A percentile compares a stretch with the other conserved stretches of the same genome.
Evolutionary conservation across 2,888 invertebrate genomes (phyloP).

Genomic region (Leuctra nigra): DNA sequence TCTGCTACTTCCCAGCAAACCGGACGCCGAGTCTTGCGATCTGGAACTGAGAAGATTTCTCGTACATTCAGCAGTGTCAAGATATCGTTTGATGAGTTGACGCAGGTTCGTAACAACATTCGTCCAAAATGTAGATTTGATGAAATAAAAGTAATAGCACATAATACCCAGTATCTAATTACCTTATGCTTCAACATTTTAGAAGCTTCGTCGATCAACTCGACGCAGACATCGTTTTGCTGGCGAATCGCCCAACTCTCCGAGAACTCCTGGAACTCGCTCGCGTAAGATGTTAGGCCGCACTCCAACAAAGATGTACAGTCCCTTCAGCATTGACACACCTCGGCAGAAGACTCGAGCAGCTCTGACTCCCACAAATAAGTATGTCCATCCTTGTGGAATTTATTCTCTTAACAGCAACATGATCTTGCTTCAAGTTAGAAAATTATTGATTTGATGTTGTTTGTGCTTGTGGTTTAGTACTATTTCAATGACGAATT

Average conservation of each 20-base stretch:
- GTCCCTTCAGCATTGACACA: conserved; percentile 69
- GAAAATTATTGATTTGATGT: too few relatives aligned
- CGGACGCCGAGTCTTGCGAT: conserved; percentile 42
- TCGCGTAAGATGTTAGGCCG: conserved; percentile 43
- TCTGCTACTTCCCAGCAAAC: conserved; percentile 52
- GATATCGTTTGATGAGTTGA: conserved; percentile 57
- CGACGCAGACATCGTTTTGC: conserved; percentile 42
- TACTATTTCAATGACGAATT: too few relatives aligned
- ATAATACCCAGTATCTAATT: too few relatives aligned
- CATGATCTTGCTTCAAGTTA: too few relatives aligned
- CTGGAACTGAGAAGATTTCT: conserved; percentile 59
- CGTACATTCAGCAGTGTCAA: conserved; percentile 58
- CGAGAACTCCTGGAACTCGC: conserved; percentile 31
- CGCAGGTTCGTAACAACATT: conserved; percentile 47
- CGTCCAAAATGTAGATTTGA: background rate
- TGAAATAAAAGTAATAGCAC: background rate
- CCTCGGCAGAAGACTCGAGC: conserved; percentile 41
- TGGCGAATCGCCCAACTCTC: conserved; percentile 26
- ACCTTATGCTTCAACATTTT: background rate
- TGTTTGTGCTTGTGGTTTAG: too few relatives aligned
- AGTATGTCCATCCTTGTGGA: background rate
- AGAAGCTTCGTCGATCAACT: conserved; percentile 50
- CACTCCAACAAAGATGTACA: conserved; percentile 67
- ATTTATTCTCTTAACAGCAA: too few relatives aligned
- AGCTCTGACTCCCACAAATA: background rate